These are phyloP conservation scores for Philonicus albiceps DNA, from an alignment of 2,888 invertebrate genomes.

Conservation along the genomic window DNA sequence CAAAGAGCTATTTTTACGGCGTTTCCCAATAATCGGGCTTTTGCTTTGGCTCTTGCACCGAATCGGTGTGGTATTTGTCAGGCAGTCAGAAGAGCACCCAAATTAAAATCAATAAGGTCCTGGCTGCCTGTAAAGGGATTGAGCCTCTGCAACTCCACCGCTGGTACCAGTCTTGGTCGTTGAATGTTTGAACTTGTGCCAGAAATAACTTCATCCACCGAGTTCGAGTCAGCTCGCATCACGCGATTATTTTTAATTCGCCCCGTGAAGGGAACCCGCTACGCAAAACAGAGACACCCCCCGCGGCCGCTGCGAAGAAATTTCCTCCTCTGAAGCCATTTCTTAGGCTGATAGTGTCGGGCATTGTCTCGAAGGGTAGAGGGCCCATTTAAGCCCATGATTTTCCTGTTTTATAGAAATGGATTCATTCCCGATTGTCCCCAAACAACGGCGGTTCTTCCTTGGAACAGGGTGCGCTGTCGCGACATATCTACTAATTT, in stretches of 20 bases:
- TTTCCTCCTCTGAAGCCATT: neutral
- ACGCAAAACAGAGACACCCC: neutral
- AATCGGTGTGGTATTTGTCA: neutral
- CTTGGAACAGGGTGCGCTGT: neutral
- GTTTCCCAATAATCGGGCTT: slow-evolving; percentile 9
- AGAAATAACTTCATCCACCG: neutral
- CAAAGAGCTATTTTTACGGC: slow-evolving; percentile 13
- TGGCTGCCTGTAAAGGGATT: neutral
- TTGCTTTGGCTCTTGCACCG: neutral
- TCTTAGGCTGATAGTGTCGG: neutral
- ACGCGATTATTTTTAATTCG: slow-evolving; percentile 30
- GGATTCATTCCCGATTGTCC: neutral
- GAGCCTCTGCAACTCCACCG: neutral
- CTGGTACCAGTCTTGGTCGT: neutral
- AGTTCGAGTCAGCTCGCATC: neutral
- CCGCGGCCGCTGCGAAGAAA: neutral
- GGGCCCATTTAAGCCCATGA: neutral
- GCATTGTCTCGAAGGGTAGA: neutral
- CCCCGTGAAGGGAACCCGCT: neutral
- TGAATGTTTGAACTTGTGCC: slow-evolving; percentile 2
- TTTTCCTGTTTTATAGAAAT: neutral
- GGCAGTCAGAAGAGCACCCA: neutral
- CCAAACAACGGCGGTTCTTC: neutral
- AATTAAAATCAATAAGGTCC: slow-evolving; percentile 29
- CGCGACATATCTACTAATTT: slow-evolving; percentile 26